Conservation (phyloP, 2,888 invertebrate genomes). For the Stratiomys singularior region DNA sequence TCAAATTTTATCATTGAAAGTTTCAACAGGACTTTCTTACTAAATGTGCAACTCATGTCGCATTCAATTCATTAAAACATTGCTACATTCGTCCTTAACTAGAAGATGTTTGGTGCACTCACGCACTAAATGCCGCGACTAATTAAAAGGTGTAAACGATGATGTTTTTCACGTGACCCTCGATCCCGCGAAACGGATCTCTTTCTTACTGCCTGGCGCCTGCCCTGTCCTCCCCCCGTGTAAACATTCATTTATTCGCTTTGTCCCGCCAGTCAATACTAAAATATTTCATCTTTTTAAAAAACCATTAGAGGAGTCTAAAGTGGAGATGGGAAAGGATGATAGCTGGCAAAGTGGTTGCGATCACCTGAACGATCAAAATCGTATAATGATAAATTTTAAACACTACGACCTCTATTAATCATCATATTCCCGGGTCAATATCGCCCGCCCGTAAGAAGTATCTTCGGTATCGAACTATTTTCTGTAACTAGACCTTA, state of each 20-base stretch:
- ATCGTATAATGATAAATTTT: slow-evolving; percentile 47
- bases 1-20: too few relatives aligned
- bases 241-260: neutral
- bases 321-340: neutral
- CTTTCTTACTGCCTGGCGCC: slow-evolving; percentile 29
- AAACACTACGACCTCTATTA: slow-evolving; percentile 48
- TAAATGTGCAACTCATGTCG: too few relatives aligned
- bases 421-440: slow-evolving; percentile 42
- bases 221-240: neutral
- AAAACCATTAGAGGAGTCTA: slow-evolving; percentile 29
- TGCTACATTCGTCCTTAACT: slow-evolving; percentile 1
- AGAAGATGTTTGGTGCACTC: neutral
- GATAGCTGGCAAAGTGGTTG: neutral
- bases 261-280: slow-evolving; percentile 6
- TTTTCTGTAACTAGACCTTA: slow-evolving; percentile 33
- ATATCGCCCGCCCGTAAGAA: slow-evolving; percentile 33
- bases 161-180: slow-evolving; percentile 31
- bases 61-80: slow-evolving; percentile 5
- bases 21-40: too few relatives aligned
- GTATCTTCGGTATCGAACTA: slow-evolving; percentile 23
- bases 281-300: slow-evolving; percentile 41
- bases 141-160: slow-evolving; percentile 46
- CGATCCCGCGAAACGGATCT: neutral
- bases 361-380: slow-evolving; percentile 40
- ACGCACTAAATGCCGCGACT: slow-evolving; percentile 31